phyloP scores from a whole-genome alignment of 2,113 vertebrate genomes.

The Cephalophus harveyi region DNA sequence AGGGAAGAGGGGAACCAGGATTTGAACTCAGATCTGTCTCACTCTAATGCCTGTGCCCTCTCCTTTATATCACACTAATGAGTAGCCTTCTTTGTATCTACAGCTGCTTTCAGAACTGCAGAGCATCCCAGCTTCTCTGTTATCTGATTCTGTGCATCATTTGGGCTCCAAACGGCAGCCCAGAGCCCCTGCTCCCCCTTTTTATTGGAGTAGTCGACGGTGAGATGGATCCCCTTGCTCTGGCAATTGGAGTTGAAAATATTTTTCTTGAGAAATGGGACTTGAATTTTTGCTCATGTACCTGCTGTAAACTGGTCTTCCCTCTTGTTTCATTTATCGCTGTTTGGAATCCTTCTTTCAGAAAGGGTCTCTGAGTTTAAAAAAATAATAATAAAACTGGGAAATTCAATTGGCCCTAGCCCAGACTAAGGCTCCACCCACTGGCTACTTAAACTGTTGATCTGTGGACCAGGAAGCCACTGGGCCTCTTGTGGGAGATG shows the following conservation, averaged over 20 bases:
- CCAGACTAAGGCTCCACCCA: background rate
- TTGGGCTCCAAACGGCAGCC: background rate
- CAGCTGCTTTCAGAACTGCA: background rate
- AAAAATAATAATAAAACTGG: background rate
- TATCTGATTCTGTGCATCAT: background rate
- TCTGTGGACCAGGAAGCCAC: background rate
- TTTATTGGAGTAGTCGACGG: background rate
- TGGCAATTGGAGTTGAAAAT: background rate
- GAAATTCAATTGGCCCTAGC: background rate
- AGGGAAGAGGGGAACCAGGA: background rate
- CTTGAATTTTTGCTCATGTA: background rate
- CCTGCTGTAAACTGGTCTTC: background rate
- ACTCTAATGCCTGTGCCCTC: background rate
- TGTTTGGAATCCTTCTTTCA: background rate
- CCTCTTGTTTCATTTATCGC: background rate
- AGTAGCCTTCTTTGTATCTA: background rate
- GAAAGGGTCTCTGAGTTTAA: background rate
- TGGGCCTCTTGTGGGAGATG: background rate
- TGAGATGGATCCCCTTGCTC: background rate
- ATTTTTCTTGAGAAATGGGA: constrained; percentile 21
- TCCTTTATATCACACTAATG: background rate
- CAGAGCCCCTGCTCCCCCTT: background rate
- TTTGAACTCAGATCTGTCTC: background rate
- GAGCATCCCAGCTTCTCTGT: background rate
- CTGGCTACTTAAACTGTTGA: background rate